Evolutionary conservation across 2,797 vertebrate species (phyloP), one percentile per base, ranked within the genome.

Genomic region (Acanthurus leucopareius): DNA sequence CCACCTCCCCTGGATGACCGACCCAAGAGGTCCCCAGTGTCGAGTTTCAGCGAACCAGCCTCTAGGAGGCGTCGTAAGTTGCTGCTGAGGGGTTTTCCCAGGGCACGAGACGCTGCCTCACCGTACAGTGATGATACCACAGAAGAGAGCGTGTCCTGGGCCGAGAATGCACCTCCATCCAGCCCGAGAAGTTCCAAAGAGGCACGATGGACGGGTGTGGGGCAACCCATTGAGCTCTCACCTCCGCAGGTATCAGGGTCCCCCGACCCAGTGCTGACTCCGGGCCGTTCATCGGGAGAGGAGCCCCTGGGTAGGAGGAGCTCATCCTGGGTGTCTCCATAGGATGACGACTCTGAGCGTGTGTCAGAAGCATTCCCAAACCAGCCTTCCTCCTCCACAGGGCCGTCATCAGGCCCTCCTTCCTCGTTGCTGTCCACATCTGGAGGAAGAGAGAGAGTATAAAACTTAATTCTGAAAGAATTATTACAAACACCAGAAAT

Each of bases 311-410:
- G 75, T 91, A 87, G 93, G 94, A 89, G 96, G 91, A 89, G 94
- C 93, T 98, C 97, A 80, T 99, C 98, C 94, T 94, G 95, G 47
- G 91, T 95, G 87, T 99, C 98, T 83, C 97, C 97, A 87, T 97
- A 99, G 54, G 98, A 99, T 0, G 95, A 94, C 0, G 97, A 97
- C 94, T 99, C 97, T 9, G 96, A 96, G 66, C 95, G 96, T 0
- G 95, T 94, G 91, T 96, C 95, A 15, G 95, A 96, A 61, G 97
- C 96, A 86, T 98, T 98, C 89, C 97, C 97, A 94, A 97, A 99
- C 98, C 98, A 99, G 91, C 91, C 95, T 66, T 99, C 98, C 85
- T 99, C 97, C 90, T 98, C 97, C 85, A 96, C 97, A 89, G 96
- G 95, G 72, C 96, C 95, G 60, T 93, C 94, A 89, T 97, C 96